Evolutionary conservation across 2,797 vertebrate genomes (phyloP), one percentile per base, ranked within the genome.

Genomic region (Glyptemys insculpta): DNA sequence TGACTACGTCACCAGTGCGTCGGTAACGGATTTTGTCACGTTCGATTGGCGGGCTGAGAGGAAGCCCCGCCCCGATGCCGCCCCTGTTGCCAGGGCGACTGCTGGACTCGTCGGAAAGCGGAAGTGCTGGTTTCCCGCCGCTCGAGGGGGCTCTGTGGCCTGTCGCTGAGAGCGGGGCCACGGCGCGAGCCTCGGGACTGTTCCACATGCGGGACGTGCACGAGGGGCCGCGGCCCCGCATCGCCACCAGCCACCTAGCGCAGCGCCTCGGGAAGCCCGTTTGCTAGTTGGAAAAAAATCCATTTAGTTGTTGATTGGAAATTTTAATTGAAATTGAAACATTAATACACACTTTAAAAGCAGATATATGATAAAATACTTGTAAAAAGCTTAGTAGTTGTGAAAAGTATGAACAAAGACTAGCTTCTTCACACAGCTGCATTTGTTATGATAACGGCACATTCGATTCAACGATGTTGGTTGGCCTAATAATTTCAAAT

Each of bases 191-290:
- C 34, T 9, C 31, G 59, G 92, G 94, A 54, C 0, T 4, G 54
- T 18, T 4, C 1, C 86, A 88, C 8, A 99, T 99, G 99, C 98
- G 97, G 10, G 98, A 98, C 0, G 27, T 99, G 0, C 84, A 98
- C 25, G 99, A 99, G 2, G 93, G 95, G 3, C 98, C 99, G 0
- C 99, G 98, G 93, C 54, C 89, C 1, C 98, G 99, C 83, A 96
- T 99, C 78, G 99, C 98, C 68, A 95, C 98, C 2, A 97, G 98
- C 1, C 98, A 99, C 98, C 82, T 99, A 19, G 91, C 98, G 21
- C 99, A 99, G 96, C 93, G 98, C 95, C 98, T 99, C 6, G 98
- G 97, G 90, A 92, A 88, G 74, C 96, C 99, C 0, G 99, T 99
- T 8, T 99, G 99, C 96, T 31, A 31, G 57, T 31, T 31, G 57